Evolutionary conservation across 2,888 invertebrate genomes (phyloP), one percentile per base, ranked within the genome.

Genomic region (Brachyopa scutellaris): DNA sequence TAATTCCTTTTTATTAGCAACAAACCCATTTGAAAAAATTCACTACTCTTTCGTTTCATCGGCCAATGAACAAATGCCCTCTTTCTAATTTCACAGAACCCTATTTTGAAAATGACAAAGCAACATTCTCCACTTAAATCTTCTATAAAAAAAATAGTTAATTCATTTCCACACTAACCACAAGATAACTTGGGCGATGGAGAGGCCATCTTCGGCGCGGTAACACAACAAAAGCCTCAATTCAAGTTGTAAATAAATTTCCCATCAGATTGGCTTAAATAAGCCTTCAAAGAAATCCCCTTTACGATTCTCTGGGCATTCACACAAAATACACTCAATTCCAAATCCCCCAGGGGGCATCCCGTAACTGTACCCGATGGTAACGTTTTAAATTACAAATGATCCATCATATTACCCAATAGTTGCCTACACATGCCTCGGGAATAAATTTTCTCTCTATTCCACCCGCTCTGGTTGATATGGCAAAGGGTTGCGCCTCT

Each of bases 351-450:
- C 5, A n/a, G 9, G 55, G 15, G 70, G 11, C 9, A 17, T 17
- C 11, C 13, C 42, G 51, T 78, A 70, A 72, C 72, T 49, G 33
- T 59, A 61, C 53, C 53, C 66, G 23, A 59, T 59, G 59, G 72
- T 36, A 53, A 42, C 29, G 66, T 61, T 79, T 79, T 66, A 73
- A 79, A 79, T 79, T 79, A 66, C 78, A 79, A 79, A 72, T 79
- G 57, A 51, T 64, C 57, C 70, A 70, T 72, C 57, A 51, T 67
- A 36, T 66, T 51, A 33, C 19, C 33, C 61, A 62, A 57, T 47
- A 67, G 69, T 59, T 36, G 69, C 17, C 7, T 62, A 64, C 64
- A 45, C 66, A 79, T 66, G 64, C 36, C 64, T 38, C 45, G 38
- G 53, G 61, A 59, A 66, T 72, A 45, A 59, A 38, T 57, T 26